Base-by-base conservation (phyloP, 35 echinoderm and acorn worm species). In the Acanthaster planci region DNA sequence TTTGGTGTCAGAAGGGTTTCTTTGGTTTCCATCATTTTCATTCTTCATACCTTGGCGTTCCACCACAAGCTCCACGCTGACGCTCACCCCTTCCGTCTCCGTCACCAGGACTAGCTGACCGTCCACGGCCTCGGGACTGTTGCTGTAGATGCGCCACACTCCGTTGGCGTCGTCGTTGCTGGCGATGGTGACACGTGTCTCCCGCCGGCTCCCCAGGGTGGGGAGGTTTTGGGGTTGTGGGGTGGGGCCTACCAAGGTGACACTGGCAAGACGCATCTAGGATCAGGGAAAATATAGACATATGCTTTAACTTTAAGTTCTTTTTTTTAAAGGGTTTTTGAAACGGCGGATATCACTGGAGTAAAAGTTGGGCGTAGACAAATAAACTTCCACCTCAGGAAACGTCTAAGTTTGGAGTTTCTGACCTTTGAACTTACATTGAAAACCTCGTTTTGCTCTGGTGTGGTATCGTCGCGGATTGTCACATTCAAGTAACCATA, bases 81-180 rank as follows among this genome's bases (percentile, higher is more conserved):
- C 92, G 34, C 88, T 94, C 39, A 98, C 44, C 30, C 95, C 92
- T 19, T 80, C 81, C 32, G 88, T 89, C 79, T 98, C 95, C 29
- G 84, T 78, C 17, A 98, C 92, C 30, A 78, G 31, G 16, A 98
- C 84, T 8, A 26, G 37, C 54, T 85, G 82, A 0, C 82, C 88
- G 64, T 82, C 44, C 0, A 78, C 67, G 1, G 95, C 91, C 79
- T 98, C 92, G 5, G 95, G 95, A 67, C 95, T 98, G 57, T 90
- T 98, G 77, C 95, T 98, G 39, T 91, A 98, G 21, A 98, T 80
- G 23, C 91, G 60, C 95, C 95, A 98, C 9, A 98, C 83, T 40
- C 95, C 95, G 68, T 98, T 98, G 34, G 95, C 95, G 86, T 98
- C 95, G 56, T 98, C 95, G 30, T 98, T 98, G 55, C 76, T 93